Evolutionary conservation across 2,888 invertebrate species (phyloP), one percentile per base, ranked within the genome.

Genomic region (Cantharis nigra): DNA sequence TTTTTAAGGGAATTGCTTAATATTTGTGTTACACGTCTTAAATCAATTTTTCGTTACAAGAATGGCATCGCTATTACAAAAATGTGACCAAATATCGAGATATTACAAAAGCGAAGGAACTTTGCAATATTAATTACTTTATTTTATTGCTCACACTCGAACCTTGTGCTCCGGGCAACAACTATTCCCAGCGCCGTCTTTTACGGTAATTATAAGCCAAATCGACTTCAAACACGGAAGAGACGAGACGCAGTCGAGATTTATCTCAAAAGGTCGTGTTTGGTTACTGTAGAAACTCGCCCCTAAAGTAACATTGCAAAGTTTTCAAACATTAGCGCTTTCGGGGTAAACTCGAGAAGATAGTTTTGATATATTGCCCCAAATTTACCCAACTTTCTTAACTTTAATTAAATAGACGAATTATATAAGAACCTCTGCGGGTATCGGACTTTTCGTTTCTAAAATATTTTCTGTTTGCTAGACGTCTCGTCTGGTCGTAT

Each of bases 301-400:
- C 77, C 74, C 71, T 62, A 75, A 77, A 78, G 81, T 75, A 81
- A 81, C 81, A 80, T 80, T 78, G 49, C 79, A 69, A 80, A 81
- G 70, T 80, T 72, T 80, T 77, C 76, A 33, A 75, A 75, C 80
- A 80, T 81, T 81, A 78, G 78, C 78, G 79, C 78, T 78, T 80
- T 78, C 65, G 76, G 78, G 72, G 76, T 65, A 76, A 74, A 77
- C 74, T 80, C 69, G 71, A 69, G 71, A 69, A 80, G 82, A 83
- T 79, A 80, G 80, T 82, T 81, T 81, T 76, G 82, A 81, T 81
- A 75, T 71, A 72, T 63, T 67, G 69, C 16, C 77, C 11, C 18
- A 20, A 72, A 72, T 71, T 70, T 9, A 70, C 26, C 72, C 69
- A 70, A 71, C 33, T 69, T 70, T 73, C 70, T 72, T 74, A 69